These are phyloP conservation scores for Fregetta grallaria DNA, from an alignment of 2,113 vertebrate species.

Conservation along the genomic window DNA sequence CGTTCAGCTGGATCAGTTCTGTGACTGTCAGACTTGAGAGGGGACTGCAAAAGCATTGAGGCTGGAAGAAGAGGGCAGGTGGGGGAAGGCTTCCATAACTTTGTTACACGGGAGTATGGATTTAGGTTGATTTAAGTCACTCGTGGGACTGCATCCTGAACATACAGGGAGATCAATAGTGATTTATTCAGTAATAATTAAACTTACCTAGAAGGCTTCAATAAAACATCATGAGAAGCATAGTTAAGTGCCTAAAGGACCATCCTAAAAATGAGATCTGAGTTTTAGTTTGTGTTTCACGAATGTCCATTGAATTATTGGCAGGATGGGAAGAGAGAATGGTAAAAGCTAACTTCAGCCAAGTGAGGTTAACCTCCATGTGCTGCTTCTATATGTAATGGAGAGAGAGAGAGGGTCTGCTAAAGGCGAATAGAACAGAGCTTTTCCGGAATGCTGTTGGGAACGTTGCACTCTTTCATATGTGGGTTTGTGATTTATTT, in stretches of 20 bases:
- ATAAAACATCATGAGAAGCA: neutral
- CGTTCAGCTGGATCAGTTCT: neutral
- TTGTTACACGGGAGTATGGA: neutral
- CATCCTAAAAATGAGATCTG: neutral
- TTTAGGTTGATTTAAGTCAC: neutral
- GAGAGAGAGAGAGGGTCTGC: neutral
- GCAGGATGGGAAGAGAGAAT: neutral
- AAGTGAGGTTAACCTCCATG: neutral
- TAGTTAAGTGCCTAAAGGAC: neutral
- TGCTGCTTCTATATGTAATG: neutral
- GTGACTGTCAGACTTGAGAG: neutral
- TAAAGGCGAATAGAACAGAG: neutral
- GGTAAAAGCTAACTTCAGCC: neutral
- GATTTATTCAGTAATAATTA: slow-evolving; percentile 9
- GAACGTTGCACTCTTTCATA: neutral
- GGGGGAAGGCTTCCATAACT: neutral
- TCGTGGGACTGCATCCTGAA: neutral
- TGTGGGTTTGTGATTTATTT: neutral
- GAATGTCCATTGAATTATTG: neutral
- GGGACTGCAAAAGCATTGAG: neutral
- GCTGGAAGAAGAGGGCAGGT: neutral
- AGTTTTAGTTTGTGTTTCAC: neutral
- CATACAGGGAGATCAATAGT: neutral
- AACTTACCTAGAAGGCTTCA: neutral
- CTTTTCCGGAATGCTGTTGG: neutral